Conservation (phyloP, 2,888 invertebrate genomes). For the Diarsia dahlii region DNA sequence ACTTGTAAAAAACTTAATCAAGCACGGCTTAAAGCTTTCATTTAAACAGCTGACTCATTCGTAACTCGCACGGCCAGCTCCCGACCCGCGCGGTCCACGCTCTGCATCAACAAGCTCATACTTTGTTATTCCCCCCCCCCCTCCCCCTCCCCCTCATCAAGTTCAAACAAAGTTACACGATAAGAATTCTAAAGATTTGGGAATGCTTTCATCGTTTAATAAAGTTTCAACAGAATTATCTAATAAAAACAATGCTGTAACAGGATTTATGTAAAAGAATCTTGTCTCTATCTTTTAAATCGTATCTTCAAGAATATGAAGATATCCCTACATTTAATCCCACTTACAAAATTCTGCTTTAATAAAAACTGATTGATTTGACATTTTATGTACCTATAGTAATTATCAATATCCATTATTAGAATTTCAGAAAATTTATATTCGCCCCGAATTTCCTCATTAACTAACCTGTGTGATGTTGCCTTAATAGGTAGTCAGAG, state of each 20-base stretch:
- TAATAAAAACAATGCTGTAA: constrained; percentile 52
- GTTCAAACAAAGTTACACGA: constrained; percentile 39
- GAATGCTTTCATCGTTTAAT: constrained; percentile 41
- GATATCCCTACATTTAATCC: neutral
- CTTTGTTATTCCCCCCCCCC: constrained; percentile 16
- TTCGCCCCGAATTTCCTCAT: neutral
- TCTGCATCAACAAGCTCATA: constrained; percentile 13
- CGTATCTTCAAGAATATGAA: neutral
- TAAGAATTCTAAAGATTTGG: constrained; percentile 55
- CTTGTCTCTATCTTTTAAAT: constrained; percentile 21
- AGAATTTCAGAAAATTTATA: neutral
- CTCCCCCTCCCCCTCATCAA: constrained; percentile 14
- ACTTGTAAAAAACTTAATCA: neutral
- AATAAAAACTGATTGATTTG: constrained; percentile 10
- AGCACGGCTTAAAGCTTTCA: neutral
- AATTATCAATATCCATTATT: neutral
- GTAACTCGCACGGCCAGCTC: constrained; percentile 1
- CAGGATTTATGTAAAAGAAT: constrained; percentile 21
- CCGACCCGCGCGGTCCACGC: constrained; percentile 3
- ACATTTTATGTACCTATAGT: neutral
- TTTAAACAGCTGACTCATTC: neutral
- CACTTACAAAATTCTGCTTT: neutral
- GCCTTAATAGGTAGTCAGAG: neutral
- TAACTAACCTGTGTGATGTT: neutral
- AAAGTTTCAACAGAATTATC: constrained; percentile 45